Conservation (phyloP, 1,140 invertebrate species). For the Cherax quadricarinatus region DNA sequence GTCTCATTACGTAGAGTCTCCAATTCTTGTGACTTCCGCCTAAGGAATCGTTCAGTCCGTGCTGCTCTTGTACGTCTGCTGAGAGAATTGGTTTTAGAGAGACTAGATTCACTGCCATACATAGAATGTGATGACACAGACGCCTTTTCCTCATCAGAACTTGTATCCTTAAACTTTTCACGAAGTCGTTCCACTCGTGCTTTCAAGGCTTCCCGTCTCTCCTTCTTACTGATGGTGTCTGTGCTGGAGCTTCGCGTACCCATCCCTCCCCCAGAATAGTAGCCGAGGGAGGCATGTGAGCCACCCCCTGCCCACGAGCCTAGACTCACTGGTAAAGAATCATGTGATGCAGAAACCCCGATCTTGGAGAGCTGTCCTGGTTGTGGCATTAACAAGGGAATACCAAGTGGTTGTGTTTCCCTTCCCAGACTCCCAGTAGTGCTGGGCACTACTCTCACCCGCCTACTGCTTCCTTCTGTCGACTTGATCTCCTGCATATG, state of each 20-base stretch:
- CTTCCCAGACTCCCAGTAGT: conserved; percentile 33
- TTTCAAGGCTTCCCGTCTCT: conserved; percentile 81
- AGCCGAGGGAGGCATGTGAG: conserved; percentile 32
- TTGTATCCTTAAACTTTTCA: conserved; percentile 79
- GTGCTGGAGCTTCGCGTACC: conserved; percentile 68
- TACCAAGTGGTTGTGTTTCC: conserved; percentile 62
- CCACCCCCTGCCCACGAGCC: conserved; percentile 56
- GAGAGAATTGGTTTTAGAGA: conserved; percentile 79
- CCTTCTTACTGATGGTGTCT: conserved; percentile 70
- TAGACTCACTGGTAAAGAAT: conserved; percentile 60
- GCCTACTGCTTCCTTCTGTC: conserved; percentile 2
- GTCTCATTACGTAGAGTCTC: conserved; percentile 80
- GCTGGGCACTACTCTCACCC: conserved; percentile 31
- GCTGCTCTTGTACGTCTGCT: conserved; percentile 82
- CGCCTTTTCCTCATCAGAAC: conserved; percentile 85
- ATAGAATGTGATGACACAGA: conserved; percentile 80
- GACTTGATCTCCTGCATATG: neutral
- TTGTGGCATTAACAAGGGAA: conserved; percentile 49
- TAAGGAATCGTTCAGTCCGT: conserved; percentile 87
- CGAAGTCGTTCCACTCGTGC: conserved; percentile 82
- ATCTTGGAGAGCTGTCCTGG: conserved; percentile 48
- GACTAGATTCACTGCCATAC: conserved; percentile 83
- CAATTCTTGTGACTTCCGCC: conserved; percentile 84
- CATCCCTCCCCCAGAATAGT: conserved; percentile 55
- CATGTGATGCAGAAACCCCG: conserved; percentile 69